Evolutionary conservation across 2,888 invertebrate species (phyloP), one percentile per base, ranked within the genome.

Genomic region (Abrostola tripartita): DNA sequence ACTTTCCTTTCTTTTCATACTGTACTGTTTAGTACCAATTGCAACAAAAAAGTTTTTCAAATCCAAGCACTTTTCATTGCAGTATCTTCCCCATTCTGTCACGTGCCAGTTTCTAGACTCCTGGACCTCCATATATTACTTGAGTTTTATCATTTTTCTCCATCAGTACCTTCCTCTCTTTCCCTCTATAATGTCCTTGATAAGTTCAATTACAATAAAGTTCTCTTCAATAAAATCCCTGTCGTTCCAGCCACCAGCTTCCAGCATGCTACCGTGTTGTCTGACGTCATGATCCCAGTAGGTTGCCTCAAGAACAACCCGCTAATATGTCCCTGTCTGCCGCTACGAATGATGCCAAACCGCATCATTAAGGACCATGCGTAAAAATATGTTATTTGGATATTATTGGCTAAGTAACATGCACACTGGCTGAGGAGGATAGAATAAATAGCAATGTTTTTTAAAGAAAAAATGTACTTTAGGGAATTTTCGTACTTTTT

Each of bases 301-400:
- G 63, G 71, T 61, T 66, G 55, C 52, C 42, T 62, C 56, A 61
- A 73, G 66, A 65, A 63, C 74, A 47, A 69, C 61, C 78, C 76
- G 79, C 79, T 77, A 82, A 86, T 86, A 84, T 82, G 75, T 86
- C 80, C 81, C 80, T 86, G 87, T 87, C 86, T 55, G 59, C 82
- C 72, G 74, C 62, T 71, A 75, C 79, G 76, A 78, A 76, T 75
- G 81, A 80, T 80, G 72, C 79, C 72, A 51, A 71, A 76, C 77
- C 79, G 73, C 73, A 69, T 80, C 81, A 82, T 85, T 85, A 82
- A 75, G 74, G 72, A 53, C 69, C 76, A 70, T 56, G 63, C 70
- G 67, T 52, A 73, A 77, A 80, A 67, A 71, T 81, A 77, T 69
- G 59, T 7, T n/a, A 54, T 70, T 76, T 71, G 75, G 51, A 55